A percentile compares a stretch with the other conserved stretches of the same genome.
Evolutionary conservation across 1,140 invertebrate species (phyloP).

Genomic region (Neodiprion lecontei): DNA sequence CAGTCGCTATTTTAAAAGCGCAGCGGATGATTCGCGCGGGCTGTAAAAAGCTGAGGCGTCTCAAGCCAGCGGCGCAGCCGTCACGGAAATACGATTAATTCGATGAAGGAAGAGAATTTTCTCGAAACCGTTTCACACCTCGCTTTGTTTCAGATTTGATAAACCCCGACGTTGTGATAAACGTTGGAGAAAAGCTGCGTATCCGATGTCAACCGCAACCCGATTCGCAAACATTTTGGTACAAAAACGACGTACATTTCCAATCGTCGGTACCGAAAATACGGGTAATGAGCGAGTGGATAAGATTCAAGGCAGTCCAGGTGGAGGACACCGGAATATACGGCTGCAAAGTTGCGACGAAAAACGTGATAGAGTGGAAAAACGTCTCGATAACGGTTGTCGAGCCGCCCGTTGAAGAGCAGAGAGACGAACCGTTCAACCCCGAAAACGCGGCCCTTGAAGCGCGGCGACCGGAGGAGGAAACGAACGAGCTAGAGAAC

Average conservation of each 20-base stretch:
- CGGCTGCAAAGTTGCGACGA: slow-evolving; percentile 38
- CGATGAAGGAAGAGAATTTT: no score
- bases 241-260: slow-evolving; percentile 45
- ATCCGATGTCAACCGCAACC: slow-evolving; percentile 43
- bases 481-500: slow-evolving; percentile 53
- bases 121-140: no score
- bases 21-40: no score
- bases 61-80: no score
- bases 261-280: slow-evolving; percentile 30
- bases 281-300: slow-evolving; percentile 39
- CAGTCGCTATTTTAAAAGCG: no score
- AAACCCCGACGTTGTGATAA: slow-evolving; percentile 33
- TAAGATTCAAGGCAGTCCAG: slow-evolving; percentile 46
- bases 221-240: slow-evolving; percentile 44
- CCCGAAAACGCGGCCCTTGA: slow-evolving; percentile 36
- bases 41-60: no score
- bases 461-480: slow-evolving; percentile 46
- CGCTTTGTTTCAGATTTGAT: slow-evolving; percentile 10
- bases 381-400: slow-evolving; percentile 48
- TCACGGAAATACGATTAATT: no score
- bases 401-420: slow-evolving; percentile 42
- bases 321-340: slow-evolving; percentile 46
- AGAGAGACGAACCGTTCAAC: slow-evolving; percentile 38
- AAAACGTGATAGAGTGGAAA: slow-evolving; percentile 42
- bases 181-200: slow-evolving; percentile 45